Evolutionary conservation across 2,888 invertebrate species (phyloP), one percentile per base, ranked within the genome.

Genomic region (Spicauda simplicius): DNA sequence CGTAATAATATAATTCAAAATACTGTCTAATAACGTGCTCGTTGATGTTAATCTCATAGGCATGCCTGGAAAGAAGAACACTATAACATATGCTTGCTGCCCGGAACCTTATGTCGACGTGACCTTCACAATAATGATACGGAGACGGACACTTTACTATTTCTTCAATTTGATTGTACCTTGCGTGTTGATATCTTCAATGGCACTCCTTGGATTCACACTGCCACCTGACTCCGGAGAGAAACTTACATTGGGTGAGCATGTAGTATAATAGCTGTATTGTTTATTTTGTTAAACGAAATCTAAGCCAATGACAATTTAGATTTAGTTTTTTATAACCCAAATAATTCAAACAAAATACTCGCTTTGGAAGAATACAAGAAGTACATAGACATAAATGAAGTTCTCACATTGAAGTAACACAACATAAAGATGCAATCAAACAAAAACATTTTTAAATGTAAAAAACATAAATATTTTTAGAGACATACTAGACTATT

Each of bases 121-220:
- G 72, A 99, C 99, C 50, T 99, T 99, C 93, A 98, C 97, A 77
- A 98, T 99, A 88, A 97, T 97, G 94, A 98, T 99, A 83, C 95
- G 99, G 78, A 95, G 99, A 85, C 95, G 99, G 83, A 99, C 99
- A 60, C 95, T 99, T 81, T 99, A 99, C 95, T 99, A 99, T 94
- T 99, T 99, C 94, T 98, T 99, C 96, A 99, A 99, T 95, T 96
- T 99, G 91, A 99, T 99, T 91, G 98, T 99, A 84, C 99, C 99
- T 78, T 99, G 99, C 91, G 98, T 99, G 84, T 96, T 99, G 83
- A 99, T 99, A 88, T 98, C 99, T 73, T 98, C 99, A 77, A 99
- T 99, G 98, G 99, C 99, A 77, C 96, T 99, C 77, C 95, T 99
- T 82, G 98, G 99, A 77, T 99, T 99, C 94, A 98, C 99, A 75